Evolutionary conservation across 2,113 vertebrate genomes (phyloP).

Genomic region (Aramus guarauna): DNA sequence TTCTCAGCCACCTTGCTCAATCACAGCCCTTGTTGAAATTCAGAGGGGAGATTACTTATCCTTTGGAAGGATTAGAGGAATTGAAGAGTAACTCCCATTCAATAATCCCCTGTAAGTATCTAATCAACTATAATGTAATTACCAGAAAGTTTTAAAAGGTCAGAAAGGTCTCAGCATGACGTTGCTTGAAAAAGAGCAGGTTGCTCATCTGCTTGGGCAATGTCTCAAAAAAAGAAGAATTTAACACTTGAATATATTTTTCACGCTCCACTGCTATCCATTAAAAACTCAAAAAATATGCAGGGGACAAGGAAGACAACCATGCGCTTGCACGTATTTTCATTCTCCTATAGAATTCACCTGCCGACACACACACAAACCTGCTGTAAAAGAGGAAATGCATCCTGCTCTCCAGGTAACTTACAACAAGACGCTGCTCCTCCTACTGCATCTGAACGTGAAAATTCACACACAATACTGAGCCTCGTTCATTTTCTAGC

Average conservation of each 20-base stretch:
- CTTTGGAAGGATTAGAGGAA: slow-evolving; percentile 44
- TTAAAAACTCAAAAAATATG: background rate
- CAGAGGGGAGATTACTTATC: slow-evolving; percentile 22
- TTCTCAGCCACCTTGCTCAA: background rate
- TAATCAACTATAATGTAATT: slow-evolving; percentile 56
- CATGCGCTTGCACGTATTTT: background rate
- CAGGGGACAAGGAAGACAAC: background rate
- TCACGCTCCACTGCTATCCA: too few relatives aligned
- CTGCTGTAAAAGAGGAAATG: background rate
- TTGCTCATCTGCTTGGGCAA: background rate
- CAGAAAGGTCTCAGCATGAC: background rate
- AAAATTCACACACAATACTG: fast-evolving
- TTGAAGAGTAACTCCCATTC: slow-evolving; percentile 40
- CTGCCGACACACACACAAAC: background rate
- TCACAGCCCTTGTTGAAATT: background rate
- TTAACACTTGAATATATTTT: fast-evolving
- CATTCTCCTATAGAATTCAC: background rate
- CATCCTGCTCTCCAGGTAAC: background rate
- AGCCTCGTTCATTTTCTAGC: fast-evolving
- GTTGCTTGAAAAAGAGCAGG: background rate
- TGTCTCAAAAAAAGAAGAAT: background rate
- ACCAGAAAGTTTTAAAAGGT: slow-evolving; percentile 59
- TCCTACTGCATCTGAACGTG: background rate
- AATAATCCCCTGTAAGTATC: slow-evolving; percentile 37
- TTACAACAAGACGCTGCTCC: background rate